Evolutionary conservation across 1,140 invertebrate genomes (phyloP).

Genomic region (Gerris buenoi): DNA sequence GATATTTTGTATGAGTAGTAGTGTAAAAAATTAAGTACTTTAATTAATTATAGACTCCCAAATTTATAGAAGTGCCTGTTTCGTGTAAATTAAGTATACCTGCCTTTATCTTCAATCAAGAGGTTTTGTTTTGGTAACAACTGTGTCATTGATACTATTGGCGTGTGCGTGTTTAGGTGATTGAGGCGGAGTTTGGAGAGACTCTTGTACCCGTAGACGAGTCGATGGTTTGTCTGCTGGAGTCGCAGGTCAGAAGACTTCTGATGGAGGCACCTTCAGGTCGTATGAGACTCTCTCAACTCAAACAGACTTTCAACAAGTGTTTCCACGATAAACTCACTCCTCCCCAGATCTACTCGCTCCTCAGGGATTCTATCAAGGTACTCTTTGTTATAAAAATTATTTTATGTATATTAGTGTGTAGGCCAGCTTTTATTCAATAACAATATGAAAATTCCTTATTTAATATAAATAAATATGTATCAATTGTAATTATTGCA

Average conservation of each 20-base stretch:
- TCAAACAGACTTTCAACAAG: neutral
- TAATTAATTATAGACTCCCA: neutral
- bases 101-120: neutral
- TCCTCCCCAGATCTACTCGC: neutral
- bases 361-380: neutral
- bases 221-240: neutral
- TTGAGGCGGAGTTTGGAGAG: neutral
- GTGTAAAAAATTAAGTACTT: neutral
- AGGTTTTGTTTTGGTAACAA: neutral
- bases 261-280: neutral
- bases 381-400: neutral
- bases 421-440: no score
- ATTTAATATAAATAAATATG: no score
- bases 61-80: neutral
- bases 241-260: neutral
- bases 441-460: no score
- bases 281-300: neutral
- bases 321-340: neutral
- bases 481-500: no score
- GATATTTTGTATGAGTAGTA: neutral
- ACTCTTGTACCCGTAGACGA: neutral
- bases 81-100: neutral
- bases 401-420: no score
- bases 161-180: neutral
- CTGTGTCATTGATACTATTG: neutral